Percentiles rank a stretch among this genome's conserved stretches.
These are phyloP conservation scores for Desmodus rotundus DNA, from an alignment of 2,113 vertebrate genomes.

Conservation along the genomic window DNA sequence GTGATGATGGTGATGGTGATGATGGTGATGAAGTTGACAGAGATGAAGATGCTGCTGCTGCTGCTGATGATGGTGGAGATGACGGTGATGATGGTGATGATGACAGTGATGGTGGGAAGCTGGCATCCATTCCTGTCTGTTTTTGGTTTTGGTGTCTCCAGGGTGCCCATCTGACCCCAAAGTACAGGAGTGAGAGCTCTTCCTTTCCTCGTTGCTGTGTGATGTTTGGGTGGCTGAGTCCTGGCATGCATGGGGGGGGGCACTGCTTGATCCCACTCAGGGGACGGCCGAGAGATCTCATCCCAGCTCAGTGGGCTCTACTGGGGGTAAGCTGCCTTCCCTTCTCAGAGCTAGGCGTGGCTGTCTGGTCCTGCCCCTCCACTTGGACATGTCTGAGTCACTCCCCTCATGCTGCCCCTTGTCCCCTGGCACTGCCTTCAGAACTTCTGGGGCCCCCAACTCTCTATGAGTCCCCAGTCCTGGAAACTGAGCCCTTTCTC, in stretches of 20 bases:
- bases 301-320: fast-evolving
- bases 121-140: not conserved
- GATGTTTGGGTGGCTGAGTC: not conserved
- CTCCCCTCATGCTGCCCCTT: not conserved
- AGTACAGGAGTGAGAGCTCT: not conserved
- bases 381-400: fast-evolving
- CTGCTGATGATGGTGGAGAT: not conserved
- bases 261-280: not conserved
- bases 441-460: not conserved
- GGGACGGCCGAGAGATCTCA: not conserved
- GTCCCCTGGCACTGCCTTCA: not conserved
- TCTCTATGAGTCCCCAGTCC: not conserved
- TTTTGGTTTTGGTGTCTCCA: not conserved
- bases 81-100: not conserved
- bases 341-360: not conserved
- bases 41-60: not conserved
- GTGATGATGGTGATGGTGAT: not conserved
- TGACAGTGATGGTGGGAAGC: not conserved
- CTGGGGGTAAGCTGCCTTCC: not conserved
- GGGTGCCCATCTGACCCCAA: not conserved
- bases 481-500: not conserved
- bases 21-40: not conserved
- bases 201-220: fast-evolving
- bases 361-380: not conserved
- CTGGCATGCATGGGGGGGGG: not conserved